Percentiles rank a stretch among this genome's conserved stretches.
phyloP scores from a whole-genome alignment of 2,888 invertebrate species.

The Lycocerus yunnanus region DNA sequence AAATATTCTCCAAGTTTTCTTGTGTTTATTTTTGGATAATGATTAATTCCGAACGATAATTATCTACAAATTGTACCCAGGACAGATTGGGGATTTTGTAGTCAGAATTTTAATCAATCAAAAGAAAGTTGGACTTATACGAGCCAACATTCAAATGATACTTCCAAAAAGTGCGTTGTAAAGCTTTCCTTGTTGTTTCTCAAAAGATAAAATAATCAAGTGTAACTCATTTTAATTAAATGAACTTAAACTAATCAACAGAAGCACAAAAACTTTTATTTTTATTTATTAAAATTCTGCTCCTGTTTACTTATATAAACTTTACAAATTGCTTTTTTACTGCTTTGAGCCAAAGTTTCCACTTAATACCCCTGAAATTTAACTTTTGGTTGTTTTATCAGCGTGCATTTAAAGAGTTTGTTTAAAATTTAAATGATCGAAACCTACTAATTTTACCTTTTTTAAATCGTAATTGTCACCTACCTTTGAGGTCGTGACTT shows the following conservation, averaged over 20 bases:
- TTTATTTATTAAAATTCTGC: slow-evolving; percentile 26
- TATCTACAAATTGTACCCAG: too few relatives aligned
- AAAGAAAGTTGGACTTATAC: too few relatives aligned
- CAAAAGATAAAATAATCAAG: neutral
- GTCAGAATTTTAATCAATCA: too few relatives aligned
- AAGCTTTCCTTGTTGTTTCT: too few relatives aligned
- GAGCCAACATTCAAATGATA: too few relatives aligned
- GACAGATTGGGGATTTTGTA: too few relatives aligned
- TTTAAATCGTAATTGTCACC: neutral
- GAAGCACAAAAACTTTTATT: slow-evolving; percentile 25
- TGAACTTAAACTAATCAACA: slow-evolving; percentile 20
- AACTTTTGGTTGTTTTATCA: slow-evolving; percentile 1
- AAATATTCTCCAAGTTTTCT: too few relatives aligned
- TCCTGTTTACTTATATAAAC: slow-evolving; percentile 14
- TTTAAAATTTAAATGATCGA: neutral
- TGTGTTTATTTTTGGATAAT: too few relatives aligned
- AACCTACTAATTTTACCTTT: neutral
- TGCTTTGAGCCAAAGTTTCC: slow-evolving; percentile 7
- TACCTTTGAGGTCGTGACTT: neutral
- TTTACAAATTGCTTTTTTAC: slow-evolving; percentile 26
- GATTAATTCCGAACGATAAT: too few relatives aligned
- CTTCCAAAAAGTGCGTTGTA: too few relatives aligned
- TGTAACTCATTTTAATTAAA: slow-evolving; percentile 22
- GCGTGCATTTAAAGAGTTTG: neutral
- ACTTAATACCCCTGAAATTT: neutral